These are phyloP conservation scores for Thaumatotibia leucotreta DNA, from an alignment of 1,140 invertebrate species.

Conservation along the genomic window DNA sequence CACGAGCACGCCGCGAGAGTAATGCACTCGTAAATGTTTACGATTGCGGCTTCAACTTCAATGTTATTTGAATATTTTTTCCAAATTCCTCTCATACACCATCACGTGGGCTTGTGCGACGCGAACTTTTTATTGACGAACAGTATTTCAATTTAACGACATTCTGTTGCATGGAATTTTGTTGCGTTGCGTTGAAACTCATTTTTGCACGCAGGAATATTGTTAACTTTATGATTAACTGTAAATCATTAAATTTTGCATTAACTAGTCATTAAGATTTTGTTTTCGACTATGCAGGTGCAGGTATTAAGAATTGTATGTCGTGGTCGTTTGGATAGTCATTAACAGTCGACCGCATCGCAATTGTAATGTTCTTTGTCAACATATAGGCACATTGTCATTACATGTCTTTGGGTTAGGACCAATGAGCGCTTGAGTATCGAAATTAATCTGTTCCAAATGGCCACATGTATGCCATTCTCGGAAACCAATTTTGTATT, in stretches of 20 bases:
- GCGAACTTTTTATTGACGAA: constrained; percentile 35
- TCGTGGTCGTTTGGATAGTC: not conserved
- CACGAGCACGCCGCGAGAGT: constrained; percentile 52
- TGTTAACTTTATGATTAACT: not conserved
- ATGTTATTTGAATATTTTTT: constrained; percentile 66
- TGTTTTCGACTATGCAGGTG: not conserved
- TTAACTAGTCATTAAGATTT: not conserved
- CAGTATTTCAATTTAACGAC: constrained; percentile 47
- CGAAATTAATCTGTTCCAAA: constrained; percentile 43
- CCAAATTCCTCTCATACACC: constrained; percentile 25
- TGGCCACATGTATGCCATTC: constrained; percentile 47
- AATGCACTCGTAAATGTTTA: constrained; percentile 73
- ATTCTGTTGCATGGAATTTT: constrained; percentile 28
- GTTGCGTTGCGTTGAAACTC: constrained; percentile 15
- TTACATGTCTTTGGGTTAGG: not conserved
- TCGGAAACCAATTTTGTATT: constrained; percentile 60
- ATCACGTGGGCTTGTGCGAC: constrained; percentile 30
- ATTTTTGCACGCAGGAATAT: not conserved
- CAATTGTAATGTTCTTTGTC: not conserved
- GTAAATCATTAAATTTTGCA: no score
- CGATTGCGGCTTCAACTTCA: constrained; percentile 46
- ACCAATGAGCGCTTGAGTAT: constrained; percentile 27
- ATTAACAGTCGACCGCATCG: not conserved
- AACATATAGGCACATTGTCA: no score
- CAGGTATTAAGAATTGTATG: not conserved